These are phyloP conservation scores for Spea bombifrons DNA, from an alignment of 2,113 vertebrate genomes.

Conservation along the genomic window DNA sequence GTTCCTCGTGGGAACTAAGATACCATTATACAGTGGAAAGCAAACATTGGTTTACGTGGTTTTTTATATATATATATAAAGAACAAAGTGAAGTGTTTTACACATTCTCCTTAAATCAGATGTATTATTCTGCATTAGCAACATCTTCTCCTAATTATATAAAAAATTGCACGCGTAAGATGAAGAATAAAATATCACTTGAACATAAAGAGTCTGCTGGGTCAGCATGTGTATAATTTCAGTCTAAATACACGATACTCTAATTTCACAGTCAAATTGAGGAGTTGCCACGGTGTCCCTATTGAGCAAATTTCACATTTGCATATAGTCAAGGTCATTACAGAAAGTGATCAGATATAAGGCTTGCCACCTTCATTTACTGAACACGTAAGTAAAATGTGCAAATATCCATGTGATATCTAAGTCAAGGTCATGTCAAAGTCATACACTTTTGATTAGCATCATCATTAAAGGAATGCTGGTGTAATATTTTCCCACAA, in stretches of 20 bases:
- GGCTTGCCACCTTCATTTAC: conserved; percentile 64
- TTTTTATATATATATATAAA: background rate
- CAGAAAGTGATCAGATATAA: conserved; percentile 59
- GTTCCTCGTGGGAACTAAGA: conserved; percentile 19
- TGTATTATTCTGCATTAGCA: background rate
- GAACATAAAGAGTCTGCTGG: conserved; percentile 47
- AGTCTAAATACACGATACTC: conserved; percentile 59
- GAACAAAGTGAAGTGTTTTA: background rate
- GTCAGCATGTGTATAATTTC: conserved; percentile 68
- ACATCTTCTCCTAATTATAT: background rate
- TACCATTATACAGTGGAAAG: background rate
- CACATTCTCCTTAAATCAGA: background rate
- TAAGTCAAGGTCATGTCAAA: conserved; percentile 52
- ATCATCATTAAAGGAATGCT: no score
- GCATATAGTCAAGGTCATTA: conserved; percentile 66
- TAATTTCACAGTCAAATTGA: conserved; percentile 70
- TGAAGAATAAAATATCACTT: background rate
- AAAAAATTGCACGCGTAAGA: background rate
- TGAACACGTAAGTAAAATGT: conserved; percentile 56
- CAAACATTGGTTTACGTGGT: background rate
- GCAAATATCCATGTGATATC: conserved; percentile 51
- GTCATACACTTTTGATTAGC: no score
- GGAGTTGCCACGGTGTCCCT: conserved; percentile 56
- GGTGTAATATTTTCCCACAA: no score
- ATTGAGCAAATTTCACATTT: conserved; percentile 65